Percentiles rank a stretch among this genome's conserved stretches.
Conservation (phyloP, 2,113 vertebrate species). For the Syngnathus scovelli region DNA sequence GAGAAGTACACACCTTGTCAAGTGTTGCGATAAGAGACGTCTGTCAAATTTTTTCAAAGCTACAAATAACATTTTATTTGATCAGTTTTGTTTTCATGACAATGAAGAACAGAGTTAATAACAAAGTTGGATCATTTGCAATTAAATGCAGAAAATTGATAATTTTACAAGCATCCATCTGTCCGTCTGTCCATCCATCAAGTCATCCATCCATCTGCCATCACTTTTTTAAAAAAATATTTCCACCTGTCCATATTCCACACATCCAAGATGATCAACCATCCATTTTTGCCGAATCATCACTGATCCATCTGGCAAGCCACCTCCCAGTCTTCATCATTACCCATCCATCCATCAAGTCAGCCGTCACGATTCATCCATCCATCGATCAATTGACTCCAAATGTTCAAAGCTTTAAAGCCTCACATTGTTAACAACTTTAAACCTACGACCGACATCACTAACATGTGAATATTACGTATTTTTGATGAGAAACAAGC, state of each 20-base stretch:
- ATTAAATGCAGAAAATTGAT: conserved; percentile 22
- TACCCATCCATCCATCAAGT: background rate
- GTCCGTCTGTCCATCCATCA: background rate
- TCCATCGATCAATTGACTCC: background rate
- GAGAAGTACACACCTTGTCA: conserved; percentile 37
- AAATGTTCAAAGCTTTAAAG: background rate
- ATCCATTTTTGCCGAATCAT: background rate
- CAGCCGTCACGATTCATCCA: background rate
- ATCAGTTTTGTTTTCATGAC: conserved; percentile 20
- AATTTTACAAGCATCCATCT: too few relatives aligned
- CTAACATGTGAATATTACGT: background rate
- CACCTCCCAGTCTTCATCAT: background rate
- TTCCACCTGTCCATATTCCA: background rate
- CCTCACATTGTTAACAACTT: too few relatives aligned
- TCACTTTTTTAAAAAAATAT: too few relatives aligned
- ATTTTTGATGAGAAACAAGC: background rate
- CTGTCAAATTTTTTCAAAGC: conserved; percentile 25
- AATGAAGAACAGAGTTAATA: conserved; percentile 9
- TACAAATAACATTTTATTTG: conserved; percentile 32
- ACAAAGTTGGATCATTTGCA: background rate
- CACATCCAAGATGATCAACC: background rate
- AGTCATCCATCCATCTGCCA: background rate
- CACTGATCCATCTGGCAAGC: too few relatives aligned
- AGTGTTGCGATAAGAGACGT: conserved; percentile 21
- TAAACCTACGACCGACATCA: background rate